Conservation (phyloP, 2,888 invertebrate genomes). For the Galeopsomyia nigrocyanea region DNA sequence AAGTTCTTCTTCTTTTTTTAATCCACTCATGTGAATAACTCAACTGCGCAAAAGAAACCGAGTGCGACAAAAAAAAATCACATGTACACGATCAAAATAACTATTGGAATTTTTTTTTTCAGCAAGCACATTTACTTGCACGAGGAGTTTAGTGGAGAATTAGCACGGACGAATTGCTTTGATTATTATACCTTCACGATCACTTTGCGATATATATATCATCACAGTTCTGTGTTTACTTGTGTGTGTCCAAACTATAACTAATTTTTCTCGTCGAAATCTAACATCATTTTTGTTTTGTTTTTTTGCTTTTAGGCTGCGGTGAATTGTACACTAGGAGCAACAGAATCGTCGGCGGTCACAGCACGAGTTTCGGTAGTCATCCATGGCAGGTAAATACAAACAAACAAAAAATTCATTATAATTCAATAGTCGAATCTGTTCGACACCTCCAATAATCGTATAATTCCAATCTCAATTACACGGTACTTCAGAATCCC, state of each 20-base stretch:
- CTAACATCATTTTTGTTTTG: conserved; percentile 5
- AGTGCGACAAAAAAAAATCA: background rate
- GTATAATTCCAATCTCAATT: background rate
- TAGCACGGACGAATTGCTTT: background rate
- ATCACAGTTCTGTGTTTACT: background rate
- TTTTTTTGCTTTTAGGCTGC: conserved; percentile 78
- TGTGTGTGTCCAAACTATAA: background rate
- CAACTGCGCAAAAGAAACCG: too few relatives aligned
- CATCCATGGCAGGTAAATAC: conserved; percentile 88
- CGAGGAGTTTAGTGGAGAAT: conserved; percentile 1
- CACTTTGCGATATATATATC: too few relatives aligned
- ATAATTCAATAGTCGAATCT: background rate
- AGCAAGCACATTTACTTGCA: conserved; percentile 23
- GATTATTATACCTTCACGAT: background rate
- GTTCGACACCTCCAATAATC: background rate
- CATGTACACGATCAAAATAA: conserved; percentile 10
- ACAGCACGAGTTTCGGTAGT: conserved; percentile 89
- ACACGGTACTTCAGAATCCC: too few relatives aligned
- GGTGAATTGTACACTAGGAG: conserved; percentile 90
- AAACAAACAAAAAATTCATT: background rate
- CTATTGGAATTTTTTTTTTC: background rate
- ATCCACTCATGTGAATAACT: too few relatives aligned
- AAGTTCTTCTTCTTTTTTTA: too few relatives aligned
- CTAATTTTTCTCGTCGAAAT: background rate
- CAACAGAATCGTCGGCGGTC: conserved; percentile 93